Evolutionary conservation across 2,888 invertebrate genomes (phyloP), one percentile per base, ranked within the genome.

Genomic region (Notodonta ziczac): DNA sequence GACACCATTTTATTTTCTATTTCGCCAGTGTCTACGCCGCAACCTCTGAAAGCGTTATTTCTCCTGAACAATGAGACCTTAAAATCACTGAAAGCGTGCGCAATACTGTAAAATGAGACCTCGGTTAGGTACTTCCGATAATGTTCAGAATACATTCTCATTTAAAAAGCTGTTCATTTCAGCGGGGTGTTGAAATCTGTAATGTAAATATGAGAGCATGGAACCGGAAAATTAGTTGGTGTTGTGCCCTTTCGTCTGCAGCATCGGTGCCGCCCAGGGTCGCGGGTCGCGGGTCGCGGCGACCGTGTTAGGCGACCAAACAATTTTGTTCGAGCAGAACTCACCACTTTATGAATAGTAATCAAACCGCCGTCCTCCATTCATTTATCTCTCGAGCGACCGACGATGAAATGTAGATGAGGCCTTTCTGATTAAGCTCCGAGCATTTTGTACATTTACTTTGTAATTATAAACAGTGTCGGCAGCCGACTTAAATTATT

Each of bases 401-500:
- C 81, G 80, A 78, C 86, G 85, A 81, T 86, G 84, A 88, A 88
- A 89, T 89, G 86, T 85, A 87, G 86, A 88, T 86, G 85, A 88
- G 85, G 83, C 80, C 82, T 84, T 82, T 82, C 78, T 86, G 83
- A 84, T 84, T 14, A 85, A 86, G 83, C 82, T 79, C 70, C 77
- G 74, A 76, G 82, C 81, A 86, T 85, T 85, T 86, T 83, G 76
- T 81, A 80, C 81, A 82, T 82, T 80, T 81, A 84, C 81, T 82
- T 81, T 79, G 73, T 81, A 84, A 85, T 86, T 84, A 74, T 67
- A 60, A 68, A 80, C 79, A 83, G 77, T 74, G 74, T 75, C 71
- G 59, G 65, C 76, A 77, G 77, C 75, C 65, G 73, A 73, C 75
- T 77, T 76, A 74, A 75, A 76, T 73, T 75, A 76, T 73, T 65